Conservation (phyloP, 2,888 invertebrate species). For the Leucophenga montana region DNA sequence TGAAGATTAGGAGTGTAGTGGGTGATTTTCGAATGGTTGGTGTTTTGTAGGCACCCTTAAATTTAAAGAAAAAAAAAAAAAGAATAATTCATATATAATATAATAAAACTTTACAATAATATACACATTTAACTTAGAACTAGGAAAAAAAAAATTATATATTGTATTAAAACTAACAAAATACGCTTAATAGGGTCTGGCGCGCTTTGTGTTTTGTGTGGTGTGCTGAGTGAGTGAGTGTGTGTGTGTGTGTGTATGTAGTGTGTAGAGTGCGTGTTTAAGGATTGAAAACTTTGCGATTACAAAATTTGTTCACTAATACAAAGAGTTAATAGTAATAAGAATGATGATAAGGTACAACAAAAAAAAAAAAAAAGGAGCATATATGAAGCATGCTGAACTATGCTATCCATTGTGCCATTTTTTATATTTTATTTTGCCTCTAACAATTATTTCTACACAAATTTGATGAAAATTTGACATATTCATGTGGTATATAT, state of each 20-base stretch:
- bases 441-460: conserved; percentile 23
- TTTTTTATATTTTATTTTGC: conserved; percentile 8
- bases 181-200: neutral
- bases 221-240: neutral
- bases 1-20: too few species aligned
- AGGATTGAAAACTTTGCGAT: too few species aligned
- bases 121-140: conserved; percentile 37
- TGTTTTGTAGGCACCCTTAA: conserved; percentile 54
- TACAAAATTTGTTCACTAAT: neutral
- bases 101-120: conserved; percentile 29
- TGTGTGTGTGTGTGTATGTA: too few species aligned
- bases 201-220: too few species aligned
- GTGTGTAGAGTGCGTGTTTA: too few species aligned
- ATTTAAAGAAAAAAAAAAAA: conserved; percentile 42
- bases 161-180: conserved; percentile 19
- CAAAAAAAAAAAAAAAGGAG: neutral
- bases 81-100: conserved; percentile 35
- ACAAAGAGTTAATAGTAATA: neutral
- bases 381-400: neutral
- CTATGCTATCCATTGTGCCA: conserved; percentile 2
- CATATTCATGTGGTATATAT: conserved; percentile 17
- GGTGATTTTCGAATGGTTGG: neutral
- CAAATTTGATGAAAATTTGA: conserved; percentile 25
- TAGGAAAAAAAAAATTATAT: conserved; percentile 23
- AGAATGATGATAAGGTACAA: conserved; percentile 12